Evolutionary conservation across 2,797 vertebrate species (phyloP), one percentile per base, ranked within the genome.

Genomic region (Sebastes kiyomatsui): DNA sequence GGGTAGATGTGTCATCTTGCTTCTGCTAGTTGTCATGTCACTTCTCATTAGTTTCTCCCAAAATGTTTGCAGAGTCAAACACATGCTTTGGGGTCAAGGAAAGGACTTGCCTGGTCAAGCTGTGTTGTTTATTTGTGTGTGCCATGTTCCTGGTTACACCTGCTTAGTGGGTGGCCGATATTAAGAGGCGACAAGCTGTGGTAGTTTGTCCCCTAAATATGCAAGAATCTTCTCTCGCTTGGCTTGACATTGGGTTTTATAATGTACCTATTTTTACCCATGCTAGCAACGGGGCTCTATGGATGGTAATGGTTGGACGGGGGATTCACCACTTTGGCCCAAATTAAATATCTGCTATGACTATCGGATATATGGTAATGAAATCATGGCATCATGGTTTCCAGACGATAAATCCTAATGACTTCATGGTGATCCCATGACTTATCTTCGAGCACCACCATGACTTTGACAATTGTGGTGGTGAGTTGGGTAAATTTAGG

Each of bases 1-100:
- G 67, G 61, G 59, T 25, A 56, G 86, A 90, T 88, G 85, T 88
- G 85, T 90, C 82, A 87, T 84, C 80, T 67, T 66, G 66, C 81
- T 75, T 83, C 84, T 84, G 67, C 80, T 75, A 18, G 72, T 79
- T 81, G 77, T 77, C 49, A 25, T 76, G 85, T 89, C 85, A 84
- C 71, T 84, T 90, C 80, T 87, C 67, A 69, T 87, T 90, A 85
- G 59, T 75, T 85, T 88, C 74, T 72, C 62, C 5, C 8, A 12
- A 69, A 84, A 75, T 52, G 42, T 83, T 83, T 78, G 73, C 58
- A 32, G 72, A 83, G 27, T 83, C 33, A 64, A 70, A 56, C 42
- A 14, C 52, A 56, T 38, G 62, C 68, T 72, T 62, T 22, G 46
- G 62, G 81, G 82, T 86, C 81, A 81, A 74, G 76, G 72, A 56